phyloP scores from a whole-genome alignment of 2,888 invertebrate genomes.

The Cephus runcator region DNA sequence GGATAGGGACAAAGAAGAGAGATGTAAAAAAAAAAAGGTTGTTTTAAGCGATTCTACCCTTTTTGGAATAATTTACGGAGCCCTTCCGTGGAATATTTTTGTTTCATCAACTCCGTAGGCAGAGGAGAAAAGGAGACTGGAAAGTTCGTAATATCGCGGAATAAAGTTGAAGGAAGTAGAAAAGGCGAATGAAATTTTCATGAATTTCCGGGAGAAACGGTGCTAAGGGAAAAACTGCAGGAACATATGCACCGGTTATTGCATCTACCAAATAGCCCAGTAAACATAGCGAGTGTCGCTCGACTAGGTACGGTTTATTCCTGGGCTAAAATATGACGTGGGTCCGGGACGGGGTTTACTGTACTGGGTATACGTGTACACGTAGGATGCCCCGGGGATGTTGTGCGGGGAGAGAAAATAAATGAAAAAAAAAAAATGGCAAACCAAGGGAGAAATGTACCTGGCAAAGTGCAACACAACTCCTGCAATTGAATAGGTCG shows the following conservation, averaged over 20 bases:
- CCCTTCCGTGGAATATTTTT: background rate
- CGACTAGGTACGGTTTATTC: background rate
- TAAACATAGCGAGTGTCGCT: background rate
- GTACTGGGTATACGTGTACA: background rate
- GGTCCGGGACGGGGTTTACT: background rate
- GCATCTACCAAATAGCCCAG: background rate
- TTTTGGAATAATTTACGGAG: background rate
- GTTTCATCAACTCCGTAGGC: background rate
- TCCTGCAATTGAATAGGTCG: background rate
- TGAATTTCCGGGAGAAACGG: background rate
- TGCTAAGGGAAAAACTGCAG: background rate
- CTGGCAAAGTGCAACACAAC: background rate
- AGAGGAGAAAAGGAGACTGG: background rate
- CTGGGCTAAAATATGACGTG: slow-evolving; percentile 21
- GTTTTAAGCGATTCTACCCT: background rate
- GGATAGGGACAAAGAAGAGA: slow-evolving; percentile 29
- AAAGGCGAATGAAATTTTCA: background rate
- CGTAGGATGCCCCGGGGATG: background rate
- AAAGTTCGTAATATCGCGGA: background rate
- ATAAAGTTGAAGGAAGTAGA: background rate
- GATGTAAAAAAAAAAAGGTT: slow-evolving; percentile 22
- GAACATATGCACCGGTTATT: background rate
- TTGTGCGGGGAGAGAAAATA: background rate
- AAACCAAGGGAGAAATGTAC: slow-evolving; percentile 16
- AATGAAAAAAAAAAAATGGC: slow-evolving; percentile 16